These are phyloP conservation scores for Spizella passerina DNA, from an alignment of 2,797 vertebrate genomes.

Conservation along the genomic window DNA sequence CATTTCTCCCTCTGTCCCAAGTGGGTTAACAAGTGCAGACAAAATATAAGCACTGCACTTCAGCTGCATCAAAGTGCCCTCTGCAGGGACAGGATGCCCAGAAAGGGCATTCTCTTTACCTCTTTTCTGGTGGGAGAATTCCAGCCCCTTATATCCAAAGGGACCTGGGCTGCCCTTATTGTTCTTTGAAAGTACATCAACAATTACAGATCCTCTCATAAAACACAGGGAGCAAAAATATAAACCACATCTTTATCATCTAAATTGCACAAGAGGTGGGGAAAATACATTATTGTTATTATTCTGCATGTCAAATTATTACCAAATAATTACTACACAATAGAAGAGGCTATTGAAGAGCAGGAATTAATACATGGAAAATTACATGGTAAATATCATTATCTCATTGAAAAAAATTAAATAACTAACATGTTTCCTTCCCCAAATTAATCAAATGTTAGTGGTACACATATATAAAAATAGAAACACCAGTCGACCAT, in stretches of 20 bases:
- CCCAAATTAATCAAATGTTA: not conserved
- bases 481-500: conserved; percentile 34
- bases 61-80: not conserved
- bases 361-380: not conserved
- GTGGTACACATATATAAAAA: conserved; percentile 17
- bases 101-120: not conserved
- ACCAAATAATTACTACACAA: not conserved
- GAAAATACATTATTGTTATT: not conserved
- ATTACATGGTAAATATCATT: not conserved
- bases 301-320: not conserved
- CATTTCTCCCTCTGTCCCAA: not conserved
- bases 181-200: not conserved
- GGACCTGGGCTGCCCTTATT: not conserved
- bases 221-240: not conserved
- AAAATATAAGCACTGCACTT: not conserved
- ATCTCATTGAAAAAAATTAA: not conserved
- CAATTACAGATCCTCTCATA: not conserved
- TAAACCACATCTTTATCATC: not conserved
- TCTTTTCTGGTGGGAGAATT: not conserved
- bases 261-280: not conserved
- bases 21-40: not conserved
- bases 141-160: not conserved
- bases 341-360: not conserved
- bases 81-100: not conserved
- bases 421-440: not conserved